Conservation (phyloP, 2,113 vertebrate species). For the Indicator maculatus region DNA sequence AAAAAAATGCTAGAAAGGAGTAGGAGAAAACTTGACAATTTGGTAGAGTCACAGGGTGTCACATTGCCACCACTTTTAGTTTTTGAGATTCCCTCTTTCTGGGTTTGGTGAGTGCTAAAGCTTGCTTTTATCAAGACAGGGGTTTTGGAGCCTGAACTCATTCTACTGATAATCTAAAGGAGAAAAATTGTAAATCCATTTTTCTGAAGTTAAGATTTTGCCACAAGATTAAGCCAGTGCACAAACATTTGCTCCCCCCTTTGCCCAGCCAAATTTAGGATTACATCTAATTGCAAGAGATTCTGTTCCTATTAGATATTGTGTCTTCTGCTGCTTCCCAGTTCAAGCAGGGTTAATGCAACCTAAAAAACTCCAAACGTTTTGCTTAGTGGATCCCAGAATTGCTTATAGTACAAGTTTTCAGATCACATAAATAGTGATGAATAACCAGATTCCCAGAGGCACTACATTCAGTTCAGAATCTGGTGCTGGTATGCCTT, state of each 20-base stretch:
- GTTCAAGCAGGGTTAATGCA: not conserved
- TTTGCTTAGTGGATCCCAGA: not conserved
- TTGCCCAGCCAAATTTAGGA: not conserved
- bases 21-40: not conserved
- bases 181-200: not conserved
- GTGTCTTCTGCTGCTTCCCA: not conserved
- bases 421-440: not conserved
- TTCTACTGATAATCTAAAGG: not conserved
- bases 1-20: not conserved
- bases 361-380: not conserved
- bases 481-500: not conserved
- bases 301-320: not conserved
- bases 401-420: not conserved
- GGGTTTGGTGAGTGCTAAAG: not conserved
- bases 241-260: not conserved
- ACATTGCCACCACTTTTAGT: not conserved
- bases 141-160: not conserved
- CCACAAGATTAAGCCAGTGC: not conserved
- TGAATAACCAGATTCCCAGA: not conserved
- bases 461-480: not conserved
- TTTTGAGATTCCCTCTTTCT: not conserved
- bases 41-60: not conserved
- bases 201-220: not conserved
- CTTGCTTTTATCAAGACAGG: not conserved
- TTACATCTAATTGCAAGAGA: not conserved